Evolutionary conservation across 2,797 vertebrate species (phyloP).

Genomic region (Leptoclinus maculatus): DNA sequence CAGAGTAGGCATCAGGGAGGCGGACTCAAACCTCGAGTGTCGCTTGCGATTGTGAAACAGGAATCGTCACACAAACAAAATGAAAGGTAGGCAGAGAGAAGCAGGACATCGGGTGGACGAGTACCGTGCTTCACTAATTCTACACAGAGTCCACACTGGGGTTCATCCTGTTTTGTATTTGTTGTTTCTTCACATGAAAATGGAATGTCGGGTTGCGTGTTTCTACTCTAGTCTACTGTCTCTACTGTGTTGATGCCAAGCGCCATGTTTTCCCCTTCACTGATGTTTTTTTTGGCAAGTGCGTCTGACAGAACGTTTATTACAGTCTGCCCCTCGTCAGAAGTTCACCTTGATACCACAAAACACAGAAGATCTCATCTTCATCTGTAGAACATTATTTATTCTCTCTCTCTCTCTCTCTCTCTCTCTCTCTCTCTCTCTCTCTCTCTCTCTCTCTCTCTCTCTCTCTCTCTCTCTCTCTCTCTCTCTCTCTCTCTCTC

Average conservation of each 20-base stretch:
- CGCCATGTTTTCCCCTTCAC: constrained; percentile 1
- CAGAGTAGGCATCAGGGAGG: neutral
- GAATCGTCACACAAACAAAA: neutral
- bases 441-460: too few species aligned
- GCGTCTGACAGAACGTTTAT: too few species aligned
- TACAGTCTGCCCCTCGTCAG: too few species aligned
- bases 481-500: too few species aligned
- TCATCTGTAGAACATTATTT: neutral
- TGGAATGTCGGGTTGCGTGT: constrained; percentile 2
- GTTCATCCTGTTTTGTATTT: neutral
- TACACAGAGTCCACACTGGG: too few species aligned
- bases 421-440: too few species aligned
- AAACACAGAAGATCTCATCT: too few species aligned
- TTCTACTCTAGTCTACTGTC: constrained; percentile 44
- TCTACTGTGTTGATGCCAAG: constrained; percentile 7
- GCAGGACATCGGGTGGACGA: neutral
- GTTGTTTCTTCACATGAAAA: constrained; percentile 23
- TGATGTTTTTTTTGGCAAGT: neutral
- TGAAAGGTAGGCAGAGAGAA: neutral
- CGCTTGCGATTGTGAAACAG: neutral
- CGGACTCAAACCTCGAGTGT: neutral
- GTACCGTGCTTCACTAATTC: neutral
- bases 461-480: too few species aligned
- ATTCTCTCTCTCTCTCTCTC: too few species aligned
- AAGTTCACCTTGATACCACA: too few species aligned